phyloP scores from a whole-genome alignment of 2,888 invertebrate genomes.

The Tetrapedia diversipes region DNA sequence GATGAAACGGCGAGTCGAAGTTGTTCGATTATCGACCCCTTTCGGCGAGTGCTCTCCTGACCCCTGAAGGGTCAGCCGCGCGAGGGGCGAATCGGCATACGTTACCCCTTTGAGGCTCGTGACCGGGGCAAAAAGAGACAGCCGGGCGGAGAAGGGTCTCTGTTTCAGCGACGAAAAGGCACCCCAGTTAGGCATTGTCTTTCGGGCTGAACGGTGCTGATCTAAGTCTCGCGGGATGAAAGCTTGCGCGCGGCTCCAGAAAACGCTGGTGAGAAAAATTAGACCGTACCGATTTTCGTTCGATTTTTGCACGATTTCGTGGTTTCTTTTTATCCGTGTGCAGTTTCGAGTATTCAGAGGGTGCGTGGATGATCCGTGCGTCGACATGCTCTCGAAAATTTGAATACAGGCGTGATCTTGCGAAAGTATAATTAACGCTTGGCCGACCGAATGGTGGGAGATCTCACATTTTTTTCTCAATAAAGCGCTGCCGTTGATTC shows the following conservation, averaged over 20 bases:
- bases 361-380: too few species aligned
- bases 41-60: slow-evolving; percentile 59
- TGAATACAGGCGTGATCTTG: too few species aligned
- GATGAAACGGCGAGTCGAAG: slow-evolving; percentile 25
- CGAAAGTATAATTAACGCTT: too few species aligned
- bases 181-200: slow-evolving; percentile 67
- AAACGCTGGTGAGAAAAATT: slow-evolving; percentile 26
- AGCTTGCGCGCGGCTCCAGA: slow-evolving; percentile 12
- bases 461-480: too few species aligned
- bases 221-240: slow-evolving; percentile 24
- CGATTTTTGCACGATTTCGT: background rate
- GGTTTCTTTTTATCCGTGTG: too few species aligned
- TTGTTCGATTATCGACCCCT: slow-evolving; percentile 66
- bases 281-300: slow-evolving; percentile 6
- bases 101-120: slow-evolving; percentile 56
- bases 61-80: slow-evolving; percentile 45
- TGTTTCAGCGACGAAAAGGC: slow-evolving; percentile 41
- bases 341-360: too few species aligned
- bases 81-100: slow-evolving; percentile 47
- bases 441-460: too few species aligned
- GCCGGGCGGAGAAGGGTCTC: slow-evolving; percentile 30
- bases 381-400: too few species aligned
- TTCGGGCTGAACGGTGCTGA: slow-evolving; percentile 55
- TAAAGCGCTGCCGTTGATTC: too few species aligned
- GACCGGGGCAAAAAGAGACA: slow-evolving; percentile 27